A percentile compares a stretch with the other conserved stretches of the same genome.
Evolutionary conservation across 2,888 invertebrate genomes (phyloP).

Genomic region (Creontiades dilutus): DNA sequence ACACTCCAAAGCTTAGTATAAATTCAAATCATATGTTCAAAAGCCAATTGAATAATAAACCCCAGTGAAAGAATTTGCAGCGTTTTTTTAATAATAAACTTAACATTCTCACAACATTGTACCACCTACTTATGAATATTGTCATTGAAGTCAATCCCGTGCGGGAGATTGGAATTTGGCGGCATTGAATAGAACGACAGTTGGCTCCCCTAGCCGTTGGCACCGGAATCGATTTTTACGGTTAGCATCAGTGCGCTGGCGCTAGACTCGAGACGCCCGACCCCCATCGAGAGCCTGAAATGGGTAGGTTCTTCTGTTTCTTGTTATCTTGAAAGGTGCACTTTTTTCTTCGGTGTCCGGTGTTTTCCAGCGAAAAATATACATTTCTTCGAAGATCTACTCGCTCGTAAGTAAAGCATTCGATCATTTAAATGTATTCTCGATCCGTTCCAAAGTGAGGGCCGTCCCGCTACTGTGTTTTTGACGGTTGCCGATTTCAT

Average conservation of each 20-base stretch:
- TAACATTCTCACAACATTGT: not conserved
- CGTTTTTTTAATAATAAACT: not conserved
- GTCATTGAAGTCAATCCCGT: not conserved
- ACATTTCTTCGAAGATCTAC: not conserved
- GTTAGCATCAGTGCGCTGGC: constrained; percentile 53
- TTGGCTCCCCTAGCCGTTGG: not conserved
- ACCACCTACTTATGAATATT: not conserved
- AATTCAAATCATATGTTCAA: too few relatives aligned
- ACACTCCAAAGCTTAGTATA: too few relatives aligned
- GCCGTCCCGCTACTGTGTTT: not conserved
- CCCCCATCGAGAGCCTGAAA: not conserved
- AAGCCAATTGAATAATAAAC: too few relatives aligned
- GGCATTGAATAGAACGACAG: not conserved
- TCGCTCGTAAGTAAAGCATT: not conserved
- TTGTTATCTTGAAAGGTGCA: constrained; percentile 38
- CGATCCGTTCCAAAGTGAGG: not conserved
- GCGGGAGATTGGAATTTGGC: not conserved
- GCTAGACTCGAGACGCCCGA: constrained; percentile 25
- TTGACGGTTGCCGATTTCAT: not conserved
- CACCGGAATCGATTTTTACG: constrained; percentile 44
- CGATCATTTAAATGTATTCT: not conserved
- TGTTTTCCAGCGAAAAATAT: not conserved
- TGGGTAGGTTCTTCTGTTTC: constrained; percentile 34
- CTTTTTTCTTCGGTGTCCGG: not conserved
- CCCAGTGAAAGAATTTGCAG: too few relatives aligned